A percentile compares a stretch with the other conserved stretches of the same genome.
Conservation (phyloP, 2,113 vertebrate genomes). For the Fregetta grallaria region DNA sequence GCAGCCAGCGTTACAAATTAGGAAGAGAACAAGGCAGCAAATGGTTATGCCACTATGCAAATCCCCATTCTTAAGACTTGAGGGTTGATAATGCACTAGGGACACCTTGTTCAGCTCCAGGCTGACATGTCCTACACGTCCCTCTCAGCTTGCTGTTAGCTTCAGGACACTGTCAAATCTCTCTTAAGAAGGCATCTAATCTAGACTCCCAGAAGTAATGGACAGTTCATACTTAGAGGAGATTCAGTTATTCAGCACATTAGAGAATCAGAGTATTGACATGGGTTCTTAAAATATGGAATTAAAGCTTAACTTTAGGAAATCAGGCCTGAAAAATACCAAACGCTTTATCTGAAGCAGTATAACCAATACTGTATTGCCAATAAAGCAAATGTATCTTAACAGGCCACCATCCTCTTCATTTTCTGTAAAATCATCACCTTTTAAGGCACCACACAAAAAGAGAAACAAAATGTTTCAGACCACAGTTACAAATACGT, state of each 20-base stretch:
- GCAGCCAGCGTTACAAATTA: background rate
- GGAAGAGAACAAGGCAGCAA: background rate
- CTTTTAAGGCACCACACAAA: background rate
- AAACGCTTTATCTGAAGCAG: background rate
- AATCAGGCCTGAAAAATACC: background rate
- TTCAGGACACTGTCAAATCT: background rate
- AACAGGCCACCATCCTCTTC: background rate
- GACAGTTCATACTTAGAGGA: background rate
- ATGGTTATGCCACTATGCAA: background rate
- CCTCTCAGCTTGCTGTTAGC: background rate
- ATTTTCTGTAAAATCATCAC: background rate
- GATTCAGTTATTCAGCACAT: background rate
- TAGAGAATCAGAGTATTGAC: background rate
- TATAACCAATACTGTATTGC: background rate
- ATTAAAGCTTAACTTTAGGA: background rate
- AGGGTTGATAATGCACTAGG: background rate
- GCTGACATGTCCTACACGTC: background rate
- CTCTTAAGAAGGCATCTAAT: background rate
- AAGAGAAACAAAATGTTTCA: background rate
- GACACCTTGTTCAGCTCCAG: background rate
- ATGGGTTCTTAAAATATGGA: background rate
- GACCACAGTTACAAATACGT: accelerated
- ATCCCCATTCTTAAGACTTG: background rate
- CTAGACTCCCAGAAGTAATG: background rate
- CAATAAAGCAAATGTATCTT: background rate